These are phyloP conservation scores for Hirtodrosophila cameraria DNA, from an alignment of 2,888 invertebrate genomes.

Conservation along the genomic window DNA sequence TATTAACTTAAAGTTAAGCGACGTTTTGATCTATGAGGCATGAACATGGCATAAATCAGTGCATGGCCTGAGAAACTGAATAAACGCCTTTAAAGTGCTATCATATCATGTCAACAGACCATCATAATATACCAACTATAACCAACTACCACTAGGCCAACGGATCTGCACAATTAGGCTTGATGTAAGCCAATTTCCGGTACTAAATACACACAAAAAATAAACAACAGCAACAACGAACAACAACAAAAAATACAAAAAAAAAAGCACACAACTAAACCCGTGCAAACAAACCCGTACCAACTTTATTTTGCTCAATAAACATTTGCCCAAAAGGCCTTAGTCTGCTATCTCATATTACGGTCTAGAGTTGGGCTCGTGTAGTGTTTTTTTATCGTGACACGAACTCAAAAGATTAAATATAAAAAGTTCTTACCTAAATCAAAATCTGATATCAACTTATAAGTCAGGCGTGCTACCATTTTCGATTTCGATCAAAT, in stretches of 20 bases:
- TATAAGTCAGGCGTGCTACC: too few species aligned
- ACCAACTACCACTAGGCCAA: slow-evolving; percentile 50
- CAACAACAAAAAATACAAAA: not conserved
- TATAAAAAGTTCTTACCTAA: too few species aligned
- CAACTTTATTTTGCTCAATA: slow-evolving; percentile 19
- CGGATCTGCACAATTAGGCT: slow-evolving; percentile 69
- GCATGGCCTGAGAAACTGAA: slow-evolving; percentile 23
- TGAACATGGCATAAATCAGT: slow-evolving; percentile 26
- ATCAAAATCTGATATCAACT: too few species aligned
- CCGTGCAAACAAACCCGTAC: not conserved
- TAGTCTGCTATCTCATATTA: slow-evolving; percentile 31
- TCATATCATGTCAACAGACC: slow-evolving; percentile 39
- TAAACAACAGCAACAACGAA: too few species aligned
- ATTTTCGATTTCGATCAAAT: too few species aligned
- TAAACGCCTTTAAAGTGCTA: slow-evolving; percentile 16
- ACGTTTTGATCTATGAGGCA: slow-evolving; percentile 28
- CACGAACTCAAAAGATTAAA: too few species aligned
- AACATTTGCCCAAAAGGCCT: slow-evolving; percentile 12
- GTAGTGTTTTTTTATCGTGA: too few species aligned
- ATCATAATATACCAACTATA: slow-evolving; percentile 6
- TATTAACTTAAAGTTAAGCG: slow-evolving; percentile 40
- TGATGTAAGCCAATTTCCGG: slow-evolving; percentile 48
- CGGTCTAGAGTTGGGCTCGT: slow-evolving; percentile 1
- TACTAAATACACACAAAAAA: slow-evolving; percentile 6
- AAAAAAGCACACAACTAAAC: not conserved